Evolutionary conservation across 2,888 invertebrate genomes (phyloP).

Genomic region (Pachydiplax longipennis): DNA sequence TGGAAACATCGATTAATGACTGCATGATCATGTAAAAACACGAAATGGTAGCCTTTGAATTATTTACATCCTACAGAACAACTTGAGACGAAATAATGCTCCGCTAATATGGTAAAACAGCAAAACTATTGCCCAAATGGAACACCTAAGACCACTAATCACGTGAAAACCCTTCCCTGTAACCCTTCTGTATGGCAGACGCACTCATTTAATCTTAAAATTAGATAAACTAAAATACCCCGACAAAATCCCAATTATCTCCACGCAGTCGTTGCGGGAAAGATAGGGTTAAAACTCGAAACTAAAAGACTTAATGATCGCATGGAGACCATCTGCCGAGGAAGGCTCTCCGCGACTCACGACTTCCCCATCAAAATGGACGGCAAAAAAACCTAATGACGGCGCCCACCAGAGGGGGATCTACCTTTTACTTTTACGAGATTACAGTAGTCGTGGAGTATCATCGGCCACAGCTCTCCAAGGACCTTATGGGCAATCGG

Average conservation of each 20-base stretch:
- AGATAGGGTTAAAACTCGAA: not conserved
- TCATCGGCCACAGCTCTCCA: not conserved
- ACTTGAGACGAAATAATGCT: no score
- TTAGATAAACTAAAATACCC: no score
- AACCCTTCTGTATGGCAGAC: no score
- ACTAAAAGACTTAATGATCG: not conserved
- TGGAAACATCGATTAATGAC: no score
- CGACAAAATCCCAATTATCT: not conserved
- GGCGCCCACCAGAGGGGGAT: not conserved
- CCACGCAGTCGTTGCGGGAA: not conserved
- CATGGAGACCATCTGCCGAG: not conserved
- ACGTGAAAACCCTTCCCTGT: not conserved
- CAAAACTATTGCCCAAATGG: not conserved
- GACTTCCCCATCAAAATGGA: not conserved
- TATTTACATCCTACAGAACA: not conserved
- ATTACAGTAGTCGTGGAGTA: not conserved
- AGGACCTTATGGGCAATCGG: slow-evolving; percentile 22
- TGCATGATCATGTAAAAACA: no score
- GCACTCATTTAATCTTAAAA: no score
- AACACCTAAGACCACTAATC: not conserved
- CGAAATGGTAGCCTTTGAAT: not conserved
- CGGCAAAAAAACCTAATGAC: not conserved
- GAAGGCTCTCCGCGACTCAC: not conserved
- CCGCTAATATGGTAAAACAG: no score
- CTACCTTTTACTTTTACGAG: not conserved